Conservation (phyloP, 1,140 invertebrate genomes). For the Anthonomus grandis region DNA sequence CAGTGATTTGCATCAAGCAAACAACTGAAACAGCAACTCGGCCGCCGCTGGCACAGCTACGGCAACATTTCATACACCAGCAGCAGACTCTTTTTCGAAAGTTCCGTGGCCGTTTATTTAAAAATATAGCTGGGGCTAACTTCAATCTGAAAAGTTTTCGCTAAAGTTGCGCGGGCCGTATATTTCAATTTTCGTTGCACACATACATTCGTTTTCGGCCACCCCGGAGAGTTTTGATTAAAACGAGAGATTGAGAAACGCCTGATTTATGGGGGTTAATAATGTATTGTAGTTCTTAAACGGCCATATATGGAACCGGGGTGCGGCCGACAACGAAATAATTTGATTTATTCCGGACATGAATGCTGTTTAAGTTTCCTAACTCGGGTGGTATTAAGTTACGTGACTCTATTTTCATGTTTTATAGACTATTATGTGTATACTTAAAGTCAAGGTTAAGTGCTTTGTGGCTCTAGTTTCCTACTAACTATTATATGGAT, state of each 20-base stretch:
- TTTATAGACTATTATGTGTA: too few relatives aligned
- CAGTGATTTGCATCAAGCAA: too few relatives aligned
- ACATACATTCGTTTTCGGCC: too few relatives aligned
- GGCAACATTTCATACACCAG: not conserved
- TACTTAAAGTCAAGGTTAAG: too few relatives aligned
- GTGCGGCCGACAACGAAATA: not conserved
- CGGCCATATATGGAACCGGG: not conserved
- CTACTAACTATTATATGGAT: too few relatives aligned
- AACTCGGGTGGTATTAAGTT: too few relatives aligned
- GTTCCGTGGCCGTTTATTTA: not conserved
- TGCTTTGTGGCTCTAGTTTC: too few relatives aligned
- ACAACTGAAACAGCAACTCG: too few relatives aligned
- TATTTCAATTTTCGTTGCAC: not conserved
- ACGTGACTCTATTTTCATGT: too few relatives aligned
- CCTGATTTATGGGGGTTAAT: not conserved
- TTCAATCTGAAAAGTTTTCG: not conserved
- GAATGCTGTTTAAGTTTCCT: too few relatives aligned
- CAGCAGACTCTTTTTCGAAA: not conserved
- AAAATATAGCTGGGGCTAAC: not conserved
- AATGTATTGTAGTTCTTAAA: not conserved
- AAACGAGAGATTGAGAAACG: not conserved
- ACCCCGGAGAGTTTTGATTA: not conserved
- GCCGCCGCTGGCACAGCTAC: too few relatives aligned
- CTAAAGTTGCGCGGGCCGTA: not conserved
- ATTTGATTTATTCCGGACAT: not conserved